phyloP scores from a whole-genome alignment of 2,888 invertebrate genomes.

The Lochmaea crataegi region DNA sequence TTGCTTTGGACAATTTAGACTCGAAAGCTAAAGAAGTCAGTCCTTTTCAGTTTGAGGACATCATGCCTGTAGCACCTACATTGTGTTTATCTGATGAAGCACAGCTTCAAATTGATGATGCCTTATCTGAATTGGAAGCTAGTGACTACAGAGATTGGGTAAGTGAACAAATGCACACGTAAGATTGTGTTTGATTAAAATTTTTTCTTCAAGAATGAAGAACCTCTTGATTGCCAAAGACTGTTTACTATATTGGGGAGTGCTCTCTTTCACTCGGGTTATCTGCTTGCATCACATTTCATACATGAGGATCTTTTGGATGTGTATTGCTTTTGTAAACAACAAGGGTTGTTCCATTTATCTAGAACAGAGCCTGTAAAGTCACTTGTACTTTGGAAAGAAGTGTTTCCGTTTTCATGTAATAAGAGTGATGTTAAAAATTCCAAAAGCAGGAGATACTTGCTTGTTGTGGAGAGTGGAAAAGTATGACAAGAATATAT shows the following conservation, averaged over 20 bases:
- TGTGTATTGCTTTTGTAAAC: conserved; percentile 79
- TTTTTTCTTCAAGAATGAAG: conserved; percentile 73
- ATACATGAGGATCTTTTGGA: conserved; percentile 79
- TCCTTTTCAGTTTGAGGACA: conserved; percentile 70
- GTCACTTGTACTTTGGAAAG: conserved; percentile 81
- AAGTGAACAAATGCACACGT: conserved; percentile 49
- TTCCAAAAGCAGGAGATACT: conserved; percentile 76
- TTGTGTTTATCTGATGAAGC: conserved; percentile 80
- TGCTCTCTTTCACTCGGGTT: conserved; percentile 71
- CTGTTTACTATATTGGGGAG: conserved; percentile 71
- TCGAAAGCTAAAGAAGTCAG: conserved; percentile 36
- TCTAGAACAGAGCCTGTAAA: conserved; percentile 75
- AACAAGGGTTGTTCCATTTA: conserved; percentile 79
- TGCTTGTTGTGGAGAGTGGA: conserved; percentile 80
- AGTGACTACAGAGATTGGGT: conserved; percentile 93
- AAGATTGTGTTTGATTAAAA: background rate
- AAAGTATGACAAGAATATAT: conserved; percentile 56
- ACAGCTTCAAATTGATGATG: conserved; percentile 85
- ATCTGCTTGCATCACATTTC: conserved; percentile 83
- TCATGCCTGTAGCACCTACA: conserved; percentile 74
- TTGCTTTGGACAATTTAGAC: conserved; percentile 43
- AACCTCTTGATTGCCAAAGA: conserved; percentile 79
- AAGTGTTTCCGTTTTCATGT: conserved; percentile 74
- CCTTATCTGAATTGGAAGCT: conserved; percentile 88
- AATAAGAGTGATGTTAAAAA: conserved; percentile 63